phyloP scores from a whole-genome alignment of 2,797 vertebrate genomes.

The Sebastolobus altivelis region DNA sequence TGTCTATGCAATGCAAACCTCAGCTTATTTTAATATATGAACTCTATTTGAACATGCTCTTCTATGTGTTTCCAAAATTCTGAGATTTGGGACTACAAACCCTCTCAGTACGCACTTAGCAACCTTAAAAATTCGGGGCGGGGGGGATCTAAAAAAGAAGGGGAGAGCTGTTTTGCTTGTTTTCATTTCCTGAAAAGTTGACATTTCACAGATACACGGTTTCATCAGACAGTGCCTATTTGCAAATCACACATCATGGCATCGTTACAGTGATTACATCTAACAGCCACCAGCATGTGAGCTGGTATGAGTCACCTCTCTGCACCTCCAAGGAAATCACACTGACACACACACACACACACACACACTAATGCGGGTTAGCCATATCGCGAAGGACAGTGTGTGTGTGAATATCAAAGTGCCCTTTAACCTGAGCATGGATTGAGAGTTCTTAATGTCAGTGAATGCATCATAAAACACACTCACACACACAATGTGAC shows the following conservation, averaged over 20 bases:
- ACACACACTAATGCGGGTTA: slow-evolving; percentile 49
- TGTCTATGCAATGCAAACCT: not conserved
- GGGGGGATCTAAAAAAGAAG: slow-evolving; percentile 8
- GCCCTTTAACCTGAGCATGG: slow-evolving; percentile 55
- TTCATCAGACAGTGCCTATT: slow-evolving; percentile 58
- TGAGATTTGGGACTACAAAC: slow-evolving; percentile 8
- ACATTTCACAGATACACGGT: slow-evolving; percentile 50
- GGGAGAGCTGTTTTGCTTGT: slow-evolving; percentile 8
- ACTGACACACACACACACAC: slow-evolving; percentile 49
- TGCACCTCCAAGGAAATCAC: slow-evolving; percentile 65
- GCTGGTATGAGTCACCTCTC: slow-evolving; percentile 75
- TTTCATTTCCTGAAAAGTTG: slow-evolving; percentile 63
- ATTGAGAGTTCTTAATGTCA: slow-evolving; percentile 45
- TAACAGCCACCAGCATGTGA: slow-evolving; percentile 57
- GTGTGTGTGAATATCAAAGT: slow-evolving; percentile 38
- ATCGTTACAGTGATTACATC: slow-evolving; percentile 39
- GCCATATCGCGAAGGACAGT: slow-evolving; percentile 28
- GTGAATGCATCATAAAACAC: slow-evolving; percentile 24
- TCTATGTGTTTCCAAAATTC: slow-evolving; percentile 12
- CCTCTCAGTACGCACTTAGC: not conserved
- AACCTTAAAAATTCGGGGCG: slow-evolving; percentile 7
- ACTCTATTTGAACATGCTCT: not conserved
- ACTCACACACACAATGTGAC: slow-evolving; percentile 31
- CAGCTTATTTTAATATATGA: not conserved
- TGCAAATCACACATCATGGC: slow-evolving; percentile 64